Evolutionary conservation across 2,888 invertebrate species (phyloP), one percentile per base, ranked within the genome.

Genomic region (Athalia cordata): DNA sequence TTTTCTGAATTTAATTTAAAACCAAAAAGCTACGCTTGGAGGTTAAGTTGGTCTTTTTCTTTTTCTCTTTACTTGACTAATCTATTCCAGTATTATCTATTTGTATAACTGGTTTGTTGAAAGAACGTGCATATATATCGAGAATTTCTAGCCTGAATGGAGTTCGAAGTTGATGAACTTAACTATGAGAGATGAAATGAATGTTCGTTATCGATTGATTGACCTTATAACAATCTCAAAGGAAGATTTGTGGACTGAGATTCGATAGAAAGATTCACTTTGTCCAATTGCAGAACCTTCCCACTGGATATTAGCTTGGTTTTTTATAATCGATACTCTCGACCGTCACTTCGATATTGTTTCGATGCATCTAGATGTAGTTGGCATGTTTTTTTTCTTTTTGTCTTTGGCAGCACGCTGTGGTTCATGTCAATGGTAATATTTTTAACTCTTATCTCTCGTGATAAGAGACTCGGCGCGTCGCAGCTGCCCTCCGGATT

Each of bases 361-460:
- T 8, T n/a, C n/a, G n/a, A 55, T 55, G 11, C 0, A 55, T n/a
- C 11, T 55, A 11, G 9, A 11, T 55, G 55, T 55, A 55, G 4
- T 11, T 55, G 7, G 55, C n/a, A n/a, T 55, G 6, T 11, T 72
- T 72, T 72, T 72, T 11, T 72, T 72, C 57, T 72, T 11, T 4
- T 5, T 15, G 8, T 45, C 47, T 72, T n/a, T 13, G 8, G 13
- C 72, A 68, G 50, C 4, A 55, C 55, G 9, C 11, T 55, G 68
- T 8, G 62, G 29, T 50, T 49, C 47, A n/a, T 29, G 13, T 8
- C n/a, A 49, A 49, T 3, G 5, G 50, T 50, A 64, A 61, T 78
- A 76, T 78, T 76, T 78, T 59, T 50, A 78, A 76, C 76, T 29
- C 47, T 66, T 66, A 78, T 76, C 78, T 57, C 55, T 45, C 29